A percentile compares a stretch with the other conserved stretches of the same genome.
Evolutionary conservation across 2,113 vertebrate species (phyloP).

Genomic region (Thamnophis sirtalis): DNA sequence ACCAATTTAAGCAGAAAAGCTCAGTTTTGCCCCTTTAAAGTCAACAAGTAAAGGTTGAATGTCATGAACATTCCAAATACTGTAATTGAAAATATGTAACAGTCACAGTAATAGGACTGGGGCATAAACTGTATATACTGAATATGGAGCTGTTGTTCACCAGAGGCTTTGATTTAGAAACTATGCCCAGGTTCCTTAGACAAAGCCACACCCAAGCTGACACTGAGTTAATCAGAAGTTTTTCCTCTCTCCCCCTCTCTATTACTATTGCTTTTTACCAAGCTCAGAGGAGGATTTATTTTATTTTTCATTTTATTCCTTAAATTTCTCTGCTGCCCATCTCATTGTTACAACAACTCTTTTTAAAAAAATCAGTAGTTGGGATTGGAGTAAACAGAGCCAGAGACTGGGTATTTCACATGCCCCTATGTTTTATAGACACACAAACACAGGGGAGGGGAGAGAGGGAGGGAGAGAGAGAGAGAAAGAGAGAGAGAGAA

Average conservation of each 20-base stretch:
- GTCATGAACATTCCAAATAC: not conserved
- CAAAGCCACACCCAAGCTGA: not conserved
- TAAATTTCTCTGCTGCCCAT: not conserved
- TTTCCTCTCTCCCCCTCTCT: not conserved
- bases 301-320: not conserved
- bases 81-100: not conserved
- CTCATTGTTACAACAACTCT: not conserved
- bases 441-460: no score
- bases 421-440: not conserved
- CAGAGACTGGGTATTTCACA: not conserved
- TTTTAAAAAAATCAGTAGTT: not conserved
- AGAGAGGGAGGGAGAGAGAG: no score
- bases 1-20: constrained; percentile 17
- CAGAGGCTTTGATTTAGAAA: not conserved
- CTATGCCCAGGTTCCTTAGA: not conserved
- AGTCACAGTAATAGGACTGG: not conserved
- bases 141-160: not conserved
- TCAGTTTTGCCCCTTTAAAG: not conserved
- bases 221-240: not conserved
- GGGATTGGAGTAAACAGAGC: not conserved
- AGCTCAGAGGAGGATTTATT: not conserved
- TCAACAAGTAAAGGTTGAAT: not conserved
- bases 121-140: not conserved
- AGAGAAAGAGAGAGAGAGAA: no score
- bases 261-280: not conserved